Base-by-base conservation (phyloP, 1,140 invertebrate genomes). In the Drosophila ambigua region DNA sequence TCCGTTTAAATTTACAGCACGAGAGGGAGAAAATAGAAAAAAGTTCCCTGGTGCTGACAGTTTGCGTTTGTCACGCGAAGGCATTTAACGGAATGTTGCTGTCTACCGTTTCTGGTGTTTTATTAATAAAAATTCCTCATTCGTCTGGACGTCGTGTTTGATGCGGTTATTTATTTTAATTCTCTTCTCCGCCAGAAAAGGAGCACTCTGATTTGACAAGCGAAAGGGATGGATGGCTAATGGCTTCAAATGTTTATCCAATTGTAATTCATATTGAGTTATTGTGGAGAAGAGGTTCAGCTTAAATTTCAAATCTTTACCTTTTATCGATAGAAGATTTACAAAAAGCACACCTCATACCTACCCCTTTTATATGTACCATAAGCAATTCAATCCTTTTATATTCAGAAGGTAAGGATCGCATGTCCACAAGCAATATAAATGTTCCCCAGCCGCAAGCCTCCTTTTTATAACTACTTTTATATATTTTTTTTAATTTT, bases 41-140 rank as follows among this genome's bases (percentile, higher is more conserved):
- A 71, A 26, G 44, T 51, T 31, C 39, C 45, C 44, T 69, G 54
- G 49, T 7, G 61, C 78, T 81, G 82, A 78, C 78, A 87, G 79
- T 83, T 88, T 87, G 76, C 72, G 83, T 88, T 87, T 69, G 83
- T 87, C 83, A 87, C 83, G 83, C 83, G 41, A 87, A 76, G 75
- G 43, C 83, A 72, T 88, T 88, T 87, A 79, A 72, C 63, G 64
- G 62, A 53, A 51, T 51, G 46, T 67, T 43, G 49, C 50, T 49
- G 48, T 28, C 43, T 24, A 54, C 63, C 54, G 59, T 65, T 61
- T 58, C 53, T 64, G 52, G 64, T 67, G 63, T 72, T 88, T 79
- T 88, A 79, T 73, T 75, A 85, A 87, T 85, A 63, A 65, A 66
- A 67, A 72, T 49, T 77, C 64, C 61, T 57, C 46, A 69, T 62